Conservation (phyloP, 2,797 vertebrate genomes). For the Urocyon cinereoargenteus region DNA sequence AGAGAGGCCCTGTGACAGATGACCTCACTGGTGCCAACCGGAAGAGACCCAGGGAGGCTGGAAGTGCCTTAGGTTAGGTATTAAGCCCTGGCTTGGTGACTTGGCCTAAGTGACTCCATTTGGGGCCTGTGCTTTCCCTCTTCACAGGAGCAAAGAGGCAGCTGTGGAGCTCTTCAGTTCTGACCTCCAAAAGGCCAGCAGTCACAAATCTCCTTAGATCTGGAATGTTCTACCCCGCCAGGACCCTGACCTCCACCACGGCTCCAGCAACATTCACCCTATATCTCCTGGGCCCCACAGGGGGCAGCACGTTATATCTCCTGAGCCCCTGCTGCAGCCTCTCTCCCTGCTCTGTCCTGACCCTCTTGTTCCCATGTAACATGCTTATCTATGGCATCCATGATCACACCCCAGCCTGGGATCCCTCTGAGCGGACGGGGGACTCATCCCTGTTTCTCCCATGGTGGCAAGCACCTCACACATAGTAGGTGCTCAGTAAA, state of each 20-base stretch:
- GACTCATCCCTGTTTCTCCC: neutral
- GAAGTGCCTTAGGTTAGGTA: accelerated
- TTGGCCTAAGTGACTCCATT: neutral
- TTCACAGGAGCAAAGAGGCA: neutral
- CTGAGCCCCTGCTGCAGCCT: neutral
- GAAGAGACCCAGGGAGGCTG: neutral
- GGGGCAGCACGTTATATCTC: neutral
- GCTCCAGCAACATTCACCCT: neutral
- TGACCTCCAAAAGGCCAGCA: neutral
- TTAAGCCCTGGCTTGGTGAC: neutral
- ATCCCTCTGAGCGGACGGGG: neutral
- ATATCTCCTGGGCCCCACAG: neutral
- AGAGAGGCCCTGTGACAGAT: neutral
- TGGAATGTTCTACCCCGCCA: neutral
- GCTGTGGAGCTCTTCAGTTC: neutral
- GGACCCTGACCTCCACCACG: neutral
- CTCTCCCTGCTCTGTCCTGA: neutral
- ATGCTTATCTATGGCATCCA: neutral
- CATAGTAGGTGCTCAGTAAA: neutral
- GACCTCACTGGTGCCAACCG: neutral
- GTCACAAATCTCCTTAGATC: neutral
- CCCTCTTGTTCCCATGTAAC: neutral
- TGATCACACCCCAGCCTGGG: neutral
- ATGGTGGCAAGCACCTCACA: neutral
- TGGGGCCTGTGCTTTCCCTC: neutral